Evolutionary conservation across 2,113 vertebrate genomes (phyloP), one percentile per base, ranked within the genome.

Genomic region (Ardeotis arabs): DNA sequence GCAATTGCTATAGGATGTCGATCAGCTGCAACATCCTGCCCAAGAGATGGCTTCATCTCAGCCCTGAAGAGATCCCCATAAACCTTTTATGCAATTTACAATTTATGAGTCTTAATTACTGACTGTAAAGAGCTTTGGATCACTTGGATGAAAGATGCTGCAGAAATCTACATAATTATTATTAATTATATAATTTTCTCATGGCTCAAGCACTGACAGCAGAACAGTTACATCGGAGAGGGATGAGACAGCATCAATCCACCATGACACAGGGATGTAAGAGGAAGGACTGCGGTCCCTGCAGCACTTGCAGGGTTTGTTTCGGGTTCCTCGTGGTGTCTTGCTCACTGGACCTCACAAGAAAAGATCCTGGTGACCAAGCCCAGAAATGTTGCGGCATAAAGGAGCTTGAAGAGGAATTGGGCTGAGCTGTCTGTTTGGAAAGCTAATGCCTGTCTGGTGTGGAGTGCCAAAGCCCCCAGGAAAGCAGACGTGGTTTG

Each of bases 31-130:
- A 24, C 60, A 72, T 37, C 69, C 62, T 41, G 44, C 87, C 77
- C 77, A 37, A 55, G 91, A 90, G 89, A 41, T 2, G 3, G 44
- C 86, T 58, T 62, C 76, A 9, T 37, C 72, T 52, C 75, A 73
- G 50, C 59, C 70, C 78, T 58, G 66, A 12, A 18, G 73, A 83
- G 45, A 59, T 90, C 90, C 95, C 89, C 33, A 12, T 4, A 3
- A 8, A 68, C 63, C 78, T 80, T 33, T 85, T 80, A 80, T 17
- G 41, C 67, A 11, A 58, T 72, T 85, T 70, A 59, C 78, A 74
- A 67, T 84, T 95, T 62, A 94, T 33, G 70, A 80, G 67, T 31
- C 82, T 94, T 95, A 94, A 97, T 96, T 96, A 88, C 16, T 0
- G 41, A 37, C 47, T n/a, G 59, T 56, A 37, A 90, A 88, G 91